Conservation (phyloP, 2,113 vertebrate species). For the Campylomormyrus numenius region DNA sequence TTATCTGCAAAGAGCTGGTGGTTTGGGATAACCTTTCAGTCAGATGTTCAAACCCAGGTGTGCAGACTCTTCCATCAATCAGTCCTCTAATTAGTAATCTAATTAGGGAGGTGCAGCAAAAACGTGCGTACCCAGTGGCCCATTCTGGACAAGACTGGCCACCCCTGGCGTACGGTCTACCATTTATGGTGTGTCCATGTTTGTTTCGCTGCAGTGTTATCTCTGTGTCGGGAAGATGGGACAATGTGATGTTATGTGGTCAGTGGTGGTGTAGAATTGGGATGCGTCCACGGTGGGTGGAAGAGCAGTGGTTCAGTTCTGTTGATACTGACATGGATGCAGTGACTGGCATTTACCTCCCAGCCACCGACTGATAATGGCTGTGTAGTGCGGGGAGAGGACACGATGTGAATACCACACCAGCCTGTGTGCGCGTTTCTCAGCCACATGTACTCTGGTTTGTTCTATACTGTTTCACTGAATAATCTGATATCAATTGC, state of each 20-base stretch:
- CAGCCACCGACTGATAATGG: neutral
- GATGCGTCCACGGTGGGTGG: neutral
- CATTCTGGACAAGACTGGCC: too few relatives aligned
- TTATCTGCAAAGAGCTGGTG: too few relatives aligned
- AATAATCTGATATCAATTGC: neutral
- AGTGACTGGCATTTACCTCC: neutral
- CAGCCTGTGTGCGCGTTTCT: neutral
- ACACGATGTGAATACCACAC: neutral
- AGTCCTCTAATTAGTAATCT: too few relatives aligned
- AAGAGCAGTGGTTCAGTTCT: neutral
- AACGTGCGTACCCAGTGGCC: too few relatives aligned
- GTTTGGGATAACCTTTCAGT: too few relatives aligned
- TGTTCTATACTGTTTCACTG: neutral
- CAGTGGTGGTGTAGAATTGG: neutral
- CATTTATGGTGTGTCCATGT: neutral
- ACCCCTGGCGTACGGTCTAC: neutral
- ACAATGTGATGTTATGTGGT: neutral
- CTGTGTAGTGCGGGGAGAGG: neutral
- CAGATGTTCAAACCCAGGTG: too few relatives aligned
- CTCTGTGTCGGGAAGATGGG: neutral
- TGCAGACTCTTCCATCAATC: too few relatives aligned
- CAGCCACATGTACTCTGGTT: neutral
- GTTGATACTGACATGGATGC: neutral
- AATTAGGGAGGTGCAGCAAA: too few relatives aligned
- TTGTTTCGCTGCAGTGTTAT: neutral